Evolutionary conservation across 2,113 vertebrate species (phyloP), one percentile per base, ranked within the genome.

Genomic region (Athene noctua): DNA sequence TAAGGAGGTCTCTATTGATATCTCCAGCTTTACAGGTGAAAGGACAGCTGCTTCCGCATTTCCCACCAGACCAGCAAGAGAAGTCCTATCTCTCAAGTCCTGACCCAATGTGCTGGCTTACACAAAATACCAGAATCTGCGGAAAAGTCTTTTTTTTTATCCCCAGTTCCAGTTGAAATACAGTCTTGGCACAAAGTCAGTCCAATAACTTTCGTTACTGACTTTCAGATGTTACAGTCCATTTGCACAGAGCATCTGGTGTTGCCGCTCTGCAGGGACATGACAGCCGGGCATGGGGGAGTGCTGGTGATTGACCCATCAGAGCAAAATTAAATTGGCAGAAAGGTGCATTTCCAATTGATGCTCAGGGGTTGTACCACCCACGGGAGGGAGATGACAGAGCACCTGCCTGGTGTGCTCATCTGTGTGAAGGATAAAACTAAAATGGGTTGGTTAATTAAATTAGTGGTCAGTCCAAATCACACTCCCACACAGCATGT

Each of bases 401-500:
- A 79, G 65, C 47, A 46, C 36, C 54, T 44, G 27, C 88, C 81
- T n/a, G 78, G 59, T 58, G 63, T 70, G 78, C 74, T 65, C 42
- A 15, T 47, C 61, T 54, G 14, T 19, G 79, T 34, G 57, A 80
- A 59, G 80, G 36, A 10, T 5, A 22, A 54, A 71, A n/a, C 13
- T 22, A 6, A 54, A 82, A 16, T 2, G 5, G 62, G 17, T 3
- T 49, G 10, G 13, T 26, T 32, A 30, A 47, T 20, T 36, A 17
- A 42, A 70, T n/a, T 2, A n/a, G 23, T 2, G 30, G 2, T 59
- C 7, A 7, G 54, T 44, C 40, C 30, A 44, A 62, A 29, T 3
- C 15, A 2, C 30, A 32, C 19, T 52, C 58, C 23, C 18, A 20
- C 30, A 30, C 0, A 1, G 20, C 22, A 7, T 1, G 3, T 6